A percentile compares a stretch with the other conserved stretches of the same genome.
Evolutionary conservation across 2,113 vertebrate genomes (phyloP).

Genomic region (Ictalurus furcatus): DNA sequence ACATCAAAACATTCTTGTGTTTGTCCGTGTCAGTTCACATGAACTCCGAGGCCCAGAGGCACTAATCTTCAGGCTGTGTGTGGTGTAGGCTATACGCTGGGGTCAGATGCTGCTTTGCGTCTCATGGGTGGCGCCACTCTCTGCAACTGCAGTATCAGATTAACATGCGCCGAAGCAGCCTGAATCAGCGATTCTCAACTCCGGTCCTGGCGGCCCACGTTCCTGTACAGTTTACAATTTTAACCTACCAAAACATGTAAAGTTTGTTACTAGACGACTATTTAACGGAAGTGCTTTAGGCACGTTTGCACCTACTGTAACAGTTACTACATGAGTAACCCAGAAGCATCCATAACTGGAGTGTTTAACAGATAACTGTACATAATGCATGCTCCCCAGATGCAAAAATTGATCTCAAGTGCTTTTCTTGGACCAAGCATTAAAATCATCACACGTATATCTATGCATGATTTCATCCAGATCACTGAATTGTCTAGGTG

Average conservation of each 20-base stretch:
- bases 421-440: not conserved
- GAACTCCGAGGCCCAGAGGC: conserved; percentile 28
- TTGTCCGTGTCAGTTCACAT: conserved; percentile 43
- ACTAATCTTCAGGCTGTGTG: conserved; percentile 32
- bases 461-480: not conserved
- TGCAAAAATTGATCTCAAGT: not conserved
- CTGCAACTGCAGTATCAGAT: not conserved
- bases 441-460: not conserved
- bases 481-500: not conserved
- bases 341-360: not conserved
- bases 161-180: not conserved
- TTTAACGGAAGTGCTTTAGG: not conserved
- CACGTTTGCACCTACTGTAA: not conserved
- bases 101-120: conserved; percentile 31
- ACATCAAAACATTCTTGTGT: conserved; percentile 29
- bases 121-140: conserved; percentile 13
- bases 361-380: not conserved
- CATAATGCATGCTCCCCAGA: not conserved
- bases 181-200: not conserved
- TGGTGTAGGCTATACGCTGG: conserved; percentile 2
- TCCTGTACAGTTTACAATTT: not conserved
- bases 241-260: not conserved
- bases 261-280: not conserved
- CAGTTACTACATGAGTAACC: not conserved
- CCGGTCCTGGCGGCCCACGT: not conserved